phyloP scores from a whole-genome alignment of 2,797 vertebrate species.

The Myripristis jacobus region DNA sequence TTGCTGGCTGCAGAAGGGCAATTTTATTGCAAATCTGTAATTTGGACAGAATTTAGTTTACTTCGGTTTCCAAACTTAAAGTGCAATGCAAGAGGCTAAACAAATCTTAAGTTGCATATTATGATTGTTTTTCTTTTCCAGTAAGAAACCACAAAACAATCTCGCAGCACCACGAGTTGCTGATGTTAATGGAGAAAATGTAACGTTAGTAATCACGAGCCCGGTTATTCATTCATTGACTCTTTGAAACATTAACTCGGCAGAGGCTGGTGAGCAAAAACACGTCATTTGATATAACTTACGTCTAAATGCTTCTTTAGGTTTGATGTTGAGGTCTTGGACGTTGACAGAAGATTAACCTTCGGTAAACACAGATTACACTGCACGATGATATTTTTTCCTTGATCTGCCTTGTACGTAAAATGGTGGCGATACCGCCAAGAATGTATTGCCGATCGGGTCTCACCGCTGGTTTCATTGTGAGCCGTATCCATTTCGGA shows the following conservation, averaged over 20 bases:
- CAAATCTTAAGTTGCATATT: too few species aligned
- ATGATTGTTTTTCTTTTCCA: not conserved
- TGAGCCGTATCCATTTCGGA: slow-evolving; percentile 68
- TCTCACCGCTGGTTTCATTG: slow-evolving; percentile 64
- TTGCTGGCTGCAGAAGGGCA: slow-evolving; percentile 4
- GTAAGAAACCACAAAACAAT: slow-evolving; percentile 8
- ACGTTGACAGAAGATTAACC: slow-evolving; percentile 81
- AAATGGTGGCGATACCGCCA: slow-evolving; percentile 85
- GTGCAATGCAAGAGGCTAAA: not conserved
- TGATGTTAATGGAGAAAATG: slow-evolving; percentile 48
- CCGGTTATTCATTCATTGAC: slow-evolving; percentile 55
- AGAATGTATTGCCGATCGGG: slow-evolving; percentile 76
- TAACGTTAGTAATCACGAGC: slow-evolving; percentile 61
- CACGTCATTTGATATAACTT: slow-evolving; percentile 48
- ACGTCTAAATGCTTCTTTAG: slow-evolving; percentile 84
- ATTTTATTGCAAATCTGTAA: not conserved
- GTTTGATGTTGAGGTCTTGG: slow-evolving; percentile 82
- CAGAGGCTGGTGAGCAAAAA: not conserved
- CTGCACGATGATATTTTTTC: slow-evolving; percentile 84
- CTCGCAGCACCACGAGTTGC: slow-evolving; percentile 45
- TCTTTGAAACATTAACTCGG: slow-evolving; percentile 53
- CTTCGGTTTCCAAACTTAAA: slow-evolving; percentile 27
- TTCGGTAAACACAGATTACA: slow-evolving; percentile 83
- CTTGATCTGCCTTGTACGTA: slow-evolving; percentile 82
- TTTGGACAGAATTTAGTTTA: not conserved